These are phyloP conservation scores for Adelognathus sp. DNA, from an alignment of 2,888 invertebrate genomes.

Conservation along the genomic window DNA sequence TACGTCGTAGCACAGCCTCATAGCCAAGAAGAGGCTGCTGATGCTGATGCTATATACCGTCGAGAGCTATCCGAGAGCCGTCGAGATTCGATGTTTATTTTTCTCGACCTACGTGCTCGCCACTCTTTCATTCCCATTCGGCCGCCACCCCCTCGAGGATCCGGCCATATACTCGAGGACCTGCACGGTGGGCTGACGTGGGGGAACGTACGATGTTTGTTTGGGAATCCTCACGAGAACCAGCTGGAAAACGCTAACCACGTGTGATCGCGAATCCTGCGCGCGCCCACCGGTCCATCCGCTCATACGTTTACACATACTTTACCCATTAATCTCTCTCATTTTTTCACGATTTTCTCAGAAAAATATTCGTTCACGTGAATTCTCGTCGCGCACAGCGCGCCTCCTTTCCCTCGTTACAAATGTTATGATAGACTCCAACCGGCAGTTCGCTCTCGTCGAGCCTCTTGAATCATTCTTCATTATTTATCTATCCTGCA, in stretches of 20 bases:
- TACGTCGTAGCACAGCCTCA: not conserved
- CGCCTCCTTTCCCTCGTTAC: conserved; percentile 32
- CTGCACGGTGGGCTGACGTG: not conserved
- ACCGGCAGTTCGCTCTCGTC: conserved; percentile 17
- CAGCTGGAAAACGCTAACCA: conserved; percentile 19
- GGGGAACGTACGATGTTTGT: conserved; percentile 42
- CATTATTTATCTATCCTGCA: conserved; percentile 47
- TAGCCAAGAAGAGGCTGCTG: not conserved
- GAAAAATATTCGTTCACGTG: conserved; percentile 18
- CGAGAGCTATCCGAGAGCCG: conserved; percentile 33
- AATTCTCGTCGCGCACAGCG: conserved; percentile 3
- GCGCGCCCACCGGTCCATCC: no score
- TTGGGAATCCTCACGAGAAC: conserved; percentile 22
- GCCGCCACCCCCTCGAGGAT: conserved; percentile 27
- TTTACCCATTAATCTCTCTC: not conserved
- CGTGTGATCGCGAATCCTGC: conserved; percentile 30
- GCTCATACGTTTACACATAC: not conserved
- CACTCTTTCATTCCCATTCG: conserved; percentile 41
- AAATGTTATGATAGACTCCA: conserved; percentile 55
- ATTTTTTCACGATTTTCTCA: conserved; percentile 14
- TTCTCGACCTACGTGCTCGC: conserved; percentile 59
- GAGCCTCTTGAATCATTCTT: conserved; percentile 37
- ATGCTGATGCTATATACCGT: conserved; percentile 6
- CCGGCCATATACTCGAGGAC: conserved; percentile 10
- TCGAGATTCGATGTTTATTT: conserved; percentile 65